Conservation (phyloP, 2,797 vertebrate species). For the Scolopax bukidnonensis region DNA sequence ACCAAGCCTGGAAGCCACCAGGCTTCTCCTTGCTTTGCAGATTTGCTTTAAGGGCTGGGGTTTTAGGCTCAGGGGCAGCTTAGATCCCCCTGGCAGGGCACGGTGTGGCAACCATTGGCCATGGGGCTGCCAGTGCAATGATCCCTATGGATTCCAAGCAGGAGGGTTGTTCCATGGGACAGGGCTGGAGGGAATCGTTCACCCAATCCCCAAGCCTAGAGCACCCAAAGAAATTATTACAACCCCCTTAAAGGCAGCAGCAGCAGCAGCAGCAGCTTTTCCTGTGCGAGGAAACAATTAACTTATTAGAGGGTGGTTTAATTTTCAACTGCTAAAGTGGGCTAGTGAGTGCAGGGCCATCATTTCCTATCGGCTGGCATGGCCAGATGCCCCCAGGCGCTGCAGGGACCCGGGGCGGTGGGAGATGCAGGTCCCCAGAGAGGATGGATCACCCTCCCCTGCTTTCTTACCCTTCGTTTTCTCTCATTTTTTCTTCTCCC, state of each 20-base stretch:
- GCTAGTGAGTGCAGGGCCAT: neutral
- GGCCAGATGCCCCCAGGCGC: constrained; percentile 13
- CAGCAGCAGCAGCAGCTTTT: neutral
- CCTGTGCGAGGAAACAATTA: constrained; percentile 58
- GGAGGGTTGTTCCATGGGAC: neutral
- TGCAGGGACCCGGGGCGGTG: fast-evolving
- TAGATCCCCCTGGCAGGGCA: neutral
- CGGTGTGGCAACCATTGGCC: fast-evolving
- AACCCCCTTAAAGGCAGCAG: neutral
- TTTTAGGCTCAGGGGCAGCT: neutral
- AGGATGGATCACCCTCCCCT: neutral
- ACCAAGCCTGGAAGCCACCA: neutral
- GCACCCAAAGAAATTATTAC: neutral
- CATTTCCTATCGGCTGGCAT: constrained; percentile 37
- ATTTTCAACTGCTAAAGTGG: neutral
- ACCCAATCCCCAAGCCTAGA: fast-evolving
- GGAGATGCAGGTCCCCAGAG: neutral
- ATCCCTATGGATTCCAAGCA: neutral
- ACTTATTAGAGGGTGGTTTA: neutral
- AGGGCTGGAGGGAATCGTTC: neutral
- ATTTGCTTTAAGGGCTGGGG: neutral
- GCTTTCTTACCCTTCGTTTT: neutral
- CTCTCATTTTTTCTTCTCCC: neutral
- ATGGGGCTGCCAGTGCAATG: fast-evolving
- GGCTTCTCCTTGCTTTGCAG: neutral